These are phyloP conservation scores for Trachops cirrhosus DNA, from an alignment of 2,797 vertebrate species.

Conservation along the genomic window DNA sequence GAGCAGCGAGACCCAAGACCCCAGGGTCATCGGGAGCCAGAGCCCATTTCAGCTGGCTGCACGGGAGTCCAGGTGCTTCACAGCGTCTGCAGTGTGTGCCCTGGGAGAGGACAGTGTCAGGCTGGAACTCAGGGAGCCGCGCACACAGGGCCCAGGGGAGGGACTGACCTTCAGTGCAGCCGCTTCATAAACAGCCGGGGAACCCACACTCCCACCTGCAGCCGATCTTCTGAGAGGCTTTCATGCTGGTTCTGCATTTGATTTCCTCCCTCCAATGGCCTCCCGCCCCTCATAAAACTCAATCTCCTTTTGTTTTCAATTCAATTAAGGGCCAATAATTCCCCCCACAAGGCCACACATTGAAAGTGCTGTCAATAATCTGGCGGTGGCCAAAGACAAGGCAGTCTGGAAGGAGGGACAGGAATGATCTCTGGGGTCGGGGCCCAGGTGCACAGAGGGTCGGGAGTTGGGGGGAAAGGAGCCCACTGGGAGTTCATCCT, in stretches of 20 bases:
- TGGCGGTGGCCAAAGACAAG: neutral
- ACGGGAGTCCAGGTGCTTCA: fast-evolving
- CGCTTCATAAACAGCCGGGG: neutral
- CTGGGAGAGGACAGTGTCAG: fast-evolving
- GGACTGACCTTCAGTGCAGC: neutral
- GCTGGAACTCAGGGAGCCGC: neutral
- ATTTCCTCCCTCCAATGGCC: conserved; percentile 59
- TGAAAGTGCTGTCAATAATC: neutral
- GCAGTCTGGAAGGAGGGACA: fast-evolving
- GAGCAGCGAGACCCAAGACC: neutral
- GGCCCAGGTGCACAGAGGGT: fast-evolving
- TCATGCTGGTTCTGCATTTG: conserved; percentile 26
- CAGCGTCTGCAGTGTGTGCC: fast-evolving
- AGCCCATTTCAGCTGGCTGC: fast-evolving
- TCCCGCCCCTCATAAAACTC: conserved; percentile 59
- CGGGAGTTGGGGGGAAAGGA: neutral
- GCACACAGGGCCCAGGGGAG: neutral
- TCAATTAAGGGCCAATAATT: conserved; percentile 73
- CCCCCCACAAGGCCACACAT: conserved; percentile 27
- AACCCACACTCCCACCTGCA: neutral
- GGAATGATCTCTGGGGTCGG: neutral
- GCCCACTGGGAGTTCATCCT: fast-evolving
- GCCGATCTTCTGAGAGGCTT: neutral
- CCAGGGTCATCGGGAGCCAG: neutral
- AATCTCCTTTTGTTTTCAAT: conserved; percentile 69